These are phyloP conservation scores for Sitta carolinensis DNA, from an alignment of 2,797 vertebrate genomes.

Conservation along the genomic window DNA sequence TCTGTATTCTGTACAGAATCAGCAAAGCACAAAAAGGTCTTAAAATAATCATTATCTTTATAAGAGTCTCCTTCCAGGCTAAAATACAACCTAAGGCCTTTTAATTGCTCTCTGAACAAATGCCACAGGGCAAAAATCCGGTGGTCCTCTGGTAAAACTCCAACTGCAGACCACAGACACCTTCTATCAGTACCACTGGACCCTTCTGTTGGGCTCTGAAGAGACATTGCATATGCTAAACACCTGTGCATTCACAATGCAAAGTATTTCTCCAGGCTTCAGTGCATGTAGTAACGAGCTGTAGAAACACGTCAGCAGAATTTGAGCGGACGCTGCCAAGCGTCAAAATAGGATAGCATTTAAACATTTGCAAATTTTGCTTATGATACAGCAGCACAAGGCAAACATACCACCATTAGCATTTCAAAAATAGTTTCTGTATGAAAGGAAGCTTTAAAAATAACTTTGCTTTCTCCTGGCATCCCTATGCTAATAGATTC, in stretches of 20 bases:
- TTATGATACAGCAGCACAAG: conserved; percentile 19
- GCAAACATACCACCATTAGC: conserved; percentile 60
- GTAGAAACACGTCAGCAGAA: conserved; percentile 47
- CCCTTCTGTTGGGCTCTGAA: not conserved
- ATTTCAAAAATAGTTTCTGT: conserved; percentile 70
- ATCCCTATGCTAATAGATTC: conserved; percentile 54
- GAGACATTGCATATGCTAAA: not conserved
- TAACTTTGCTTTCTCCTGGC: conserved; percentile 28
- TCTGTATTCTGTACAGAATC: not conserved
- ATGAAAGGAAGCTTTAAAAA: conserved; percentile 61
- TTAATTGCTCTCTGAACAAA: not conserved
- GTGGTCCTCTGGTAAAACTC: not conserved
- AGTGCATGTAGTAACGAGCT: not conserved
- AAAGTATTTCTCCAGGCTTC: not conserved
- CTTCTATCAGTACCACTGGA: not conserved
- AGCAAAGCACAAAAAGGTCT: not conserved
- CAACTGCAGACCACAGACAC: not conserved
- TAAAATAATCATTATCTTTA: not conserved
- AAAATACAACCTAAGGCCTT: not conserved
- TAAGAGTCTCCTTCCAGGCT: not conserved
- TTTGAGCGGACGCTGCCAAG: conserved; percentile 26
- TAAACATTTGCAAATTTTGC: conserved; percentile 64
- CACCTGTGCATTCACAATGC: fast-evolving
- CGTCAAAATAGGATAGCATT: conserved; percentile 42
- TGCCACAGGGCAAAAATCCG: not conserved